Evolutionary conservation across 2,888 invertebrate genomes (phyloP), one percentile per base, ranked within the genome.

Genomic region (Carabus problematicus): DNA sequence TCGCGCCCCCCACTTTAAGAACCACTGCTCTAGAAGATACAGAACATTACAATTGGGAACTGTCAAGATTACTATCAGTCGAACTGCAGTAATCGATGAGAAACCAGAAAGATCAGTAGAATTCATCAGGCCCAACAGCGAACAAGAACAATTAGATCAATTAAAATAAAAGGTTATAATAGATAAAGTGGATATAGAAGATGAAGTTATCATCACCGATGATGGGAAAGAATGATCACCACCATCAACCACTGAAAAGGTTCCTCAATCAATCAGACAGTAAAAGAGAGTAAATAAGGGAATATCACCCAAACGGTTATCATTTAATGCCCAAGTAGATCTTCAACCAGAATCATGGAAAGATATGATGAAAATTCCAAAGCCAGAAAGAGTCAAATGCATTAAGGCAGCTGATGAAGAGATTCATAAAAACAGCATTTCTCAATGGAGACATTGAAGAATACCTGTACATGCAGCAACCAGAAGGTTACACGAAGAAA

Each of bases 11-110:
- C n/a, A n/a, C n/a, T n/a, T n/a, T n/a, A n/a, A n/a, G n/a, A n/a
- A n/a, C n/a, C n/a, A n/a, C n/a, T n/a, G n/a, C n/a, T n/a, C n/a
- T 12, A 75, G 73, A 70, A 73, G 73, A 47, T 75, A 70, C 59
- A 64, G 75, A 41, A 72, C 72, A 39, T 72, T 70, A 12, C 59
- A 72, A 56, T 47, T 66, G 11, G 47, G 11, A 8, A 58, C 58
- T 16, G 64, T 61, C 14, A 72, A 70, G 59, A 11, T 72, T 11
- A 60, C 60, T 1, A 58, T 72, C 1, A 72, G 71, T 69, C 66
- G 71, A 11, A 71, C 71, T 45, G 69, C 72, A 3, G 14, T 8
- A 56, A 71, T 71, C 66, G n/a, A 49, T 29, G 16, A 62, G 47
- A 12, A 62, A 11, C 11, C 45, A 64, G 40, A 52, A n/a, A n/a